Evolutionary conservation across 2,888 invertebrate genomes (phyloP), one percentile per base, ranked within the genome.

Genomic region (Drosophila greeni): DNA sequence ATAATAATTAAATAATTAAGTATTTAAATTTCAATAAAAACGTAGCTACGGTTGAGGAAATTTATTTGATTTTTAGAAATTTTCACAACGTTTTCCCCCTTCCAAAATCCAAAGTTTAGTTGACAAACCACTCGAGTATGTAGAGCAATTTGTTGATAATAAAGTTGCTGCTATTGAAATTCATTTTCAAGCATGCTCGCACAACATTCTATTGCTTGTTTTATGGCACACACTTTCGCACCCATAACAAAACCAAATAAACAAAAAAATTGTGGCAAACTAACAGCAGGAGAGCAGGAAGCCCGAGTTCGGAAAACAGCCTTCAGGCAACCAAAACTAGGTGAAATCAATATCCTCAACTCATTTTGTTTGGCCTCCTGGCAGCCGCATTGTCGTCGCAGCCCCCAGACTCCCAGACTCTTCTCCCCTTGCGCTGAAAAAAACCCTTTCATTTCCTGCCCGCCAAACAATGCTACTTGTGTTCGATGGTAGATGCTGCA

Each of bases 291-390:
- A 29, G 36, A 20, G n/a, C 34, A 7, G 61, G 43, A 61, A 53
- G 31, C 23, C 60, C 9, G 23, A 36, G 61, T 51, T 52, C 34
- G 29, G 42, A 57, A 62, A 47, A 34, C 61, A 65, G 66, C 57
- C 58, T 51, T 66, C 39, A 52, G 48, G 61, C 52, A 60, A 43
- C 43, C 57, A 53, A 64, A 82, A 75, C 71, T 80, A 80, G 80
- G 73, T 70, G 74, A 80, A 82, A 81, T 81, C 81, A 78, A 80
- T 80, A 82, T 72, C 48, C 71, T 69, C 66, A 61, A 77, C 59
- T 73, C 73, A 77, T 82, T 82, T 73, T 76, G 69, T 61, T 66
- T 43, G 59, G 62, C 47, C 62, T 36, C 48, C 65, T 72, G 48
- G 59, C 55, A 36, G 66, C 47, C 40, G 54, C 67, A 52, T 64